A percentile compares a stretch with the other conserved stretches of the same genome.
These are phyloP conservation scores for Benthosema pterotum DNA, from an alignment of 2,797 vertebrate genomes.

Conservation along the genomic window DNA sequence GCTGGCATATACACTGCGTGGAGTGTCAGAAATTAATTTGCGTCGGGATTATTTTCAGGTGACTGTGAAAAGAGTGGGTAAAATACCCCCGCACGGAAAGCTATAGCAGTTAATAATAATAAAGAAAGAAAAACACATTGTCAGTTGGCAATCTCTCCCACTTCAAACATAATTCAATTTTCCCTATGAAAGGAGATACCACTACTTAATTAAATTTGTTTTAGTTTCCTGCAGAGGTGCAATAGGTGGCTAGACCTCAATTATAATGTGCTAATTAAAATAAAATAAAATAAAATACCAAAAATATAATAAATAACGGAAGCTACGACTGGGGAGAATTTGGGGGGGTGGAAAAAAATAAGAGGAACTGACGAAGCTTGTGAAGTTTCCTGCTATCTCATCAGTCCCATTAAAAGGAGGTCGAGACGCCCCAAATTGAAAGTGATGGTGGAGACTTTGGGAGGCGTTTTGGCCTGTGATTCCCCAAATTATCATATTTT, in stretches of 20 bases:
- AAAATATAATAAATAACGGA: conserved; percentile 72
- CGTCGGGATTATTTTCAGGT: conserved; percentile 60
- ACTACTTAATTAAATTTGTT: conserved; percentile 85
- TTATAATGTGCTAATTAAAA: conserved; percentile 84
- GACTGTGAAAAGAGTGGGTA: conserved; percentile 48
- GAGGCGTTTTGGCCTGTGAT: conserved; percentile 82
- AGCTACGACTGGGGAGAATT: conserved; percentile 30
- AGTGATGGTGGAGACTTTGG: conserved; percentile 80
- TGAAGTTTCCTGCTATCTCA: conserved; percentile 77
- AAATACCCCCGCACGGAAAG: conserved; percentile 55
- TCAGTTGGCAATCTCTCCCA: conserved; percentile 77
- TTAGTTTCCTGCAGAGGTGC: conserved; percentile 78
- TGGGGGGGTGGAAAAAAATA: conserved; percentile 39
- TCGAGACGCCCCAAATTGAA: conserved; percentile 80
- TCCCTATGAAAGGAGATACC: conserved; percentile 76
- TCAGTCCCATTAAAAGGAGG: conserved; percentile 78
- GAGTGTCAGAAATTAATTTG: conserved; percentile 47
- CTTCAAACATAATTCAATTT: conserved; percentile 84
- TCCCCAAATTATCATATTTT: conserved; percentile 87
- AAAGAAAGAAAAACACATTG: conserved; percentile 78
- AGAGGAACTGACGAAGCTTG: conserved; percentile 58
- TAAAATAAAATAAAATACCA: conserved; percentile 72
- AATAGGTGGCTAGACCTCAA: conserved; percentile 84
- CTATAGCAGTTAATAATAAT: conserved; percentile 67
- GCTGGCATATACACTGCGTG: conserved; percentile 14